Percentiles rank a stretch among this genome's conserved stretches.
These are phyloP conservation scores for Euplexia lucipara DNA, from an alignment of 2,888 invertebrate genomes.

Conservation along the genomic window DNA sequence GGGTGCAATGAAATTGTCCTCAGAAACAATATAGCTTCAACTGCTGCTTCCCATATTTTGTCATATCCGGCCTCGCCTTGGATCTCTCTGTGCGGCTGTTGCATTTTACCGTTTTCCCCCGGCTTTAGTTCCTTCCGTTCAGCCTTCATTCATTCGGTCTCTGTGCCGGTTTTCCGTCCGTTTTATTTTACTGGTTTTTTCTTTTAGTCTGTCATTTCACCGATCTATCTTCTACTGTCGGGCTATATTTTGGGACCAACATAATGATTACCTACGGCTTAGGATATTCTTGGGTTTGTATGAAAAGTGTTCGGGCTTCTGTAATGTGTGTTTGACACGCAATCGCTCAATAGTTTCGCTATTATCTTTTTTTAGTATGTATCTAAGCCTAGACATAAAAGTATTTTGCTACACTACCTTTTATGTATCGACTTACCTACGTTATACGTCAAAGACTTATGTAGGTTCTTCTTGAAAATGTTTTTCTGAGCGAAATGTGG, in stretches of 20 bases:
- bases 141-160: constrained; percentile 43
- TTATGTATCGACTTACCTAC: not conserved
- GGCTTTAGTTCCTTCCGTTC: constrained; percentile 52
- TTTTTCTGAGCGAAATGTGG: no score
- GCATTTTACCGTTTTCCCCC: constrained; percentile 47
- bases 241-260: constrained; percentile 19
- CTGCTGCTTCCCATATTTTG: constrained; percentile 34
- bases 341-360: constrained; percentile 41
- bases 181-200: constrained; percentile 32
- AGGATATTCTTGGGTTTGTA: constrained; percentile 11
- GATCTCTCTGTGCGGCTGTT: constrained; percentile 42
- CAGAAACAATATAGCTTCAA: constrained; percentile 19
- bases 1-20: constrained; percentile 21
- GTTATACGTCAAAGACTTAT: not conserved
- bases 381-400: constrained; percentile 14
- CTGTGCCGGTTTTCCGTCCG: constrained; percentile 24
- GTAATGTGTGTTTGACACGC: constrained; percentile 54
- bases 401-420: not conserved
- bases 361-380: constrained; percentile 40
- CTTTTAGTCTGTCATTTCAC: constrained; percentile 24
- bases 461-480: not conserved
- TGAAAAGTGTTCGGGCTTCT: constrained; percentile 30
- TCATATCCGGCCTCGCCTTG: constrained; percentile 49
- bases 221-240: constrained; percentile 22
- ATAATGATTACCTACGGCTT: constrained; percentile 10